Conservation (phyloP, 2,888 invertebrate genomes). For the Muscina levida region DNA sequence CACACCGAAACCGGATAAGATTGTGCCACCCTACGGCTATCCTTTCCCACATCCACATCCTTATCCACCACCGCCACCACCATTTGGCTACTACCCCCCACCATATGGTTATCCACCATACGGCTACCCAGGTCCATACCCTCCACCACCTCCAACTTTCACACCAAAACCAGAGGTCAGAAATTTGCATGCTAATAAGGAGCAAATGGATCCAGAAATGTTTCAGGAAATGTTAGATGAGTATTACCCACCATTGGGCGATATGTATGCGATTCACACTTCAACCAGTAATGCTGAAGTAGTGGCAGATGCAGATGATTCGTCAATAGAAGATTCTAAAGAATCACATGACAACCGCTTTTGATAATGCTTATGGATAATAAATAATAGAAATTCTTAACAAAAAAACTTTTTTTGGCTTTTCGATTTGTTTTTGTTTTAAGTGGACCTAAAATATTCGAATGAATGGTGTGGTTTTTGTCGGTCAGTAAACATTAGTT, state of each 20-base stretch:
- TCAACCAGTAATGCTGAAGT: neutral
- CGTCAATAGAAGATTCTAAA: neutral
- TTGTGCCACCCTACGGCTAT: neutral
- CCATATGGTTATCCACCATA: neutral
- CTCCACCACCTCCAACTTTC: neutral
- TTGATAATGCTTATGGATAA: too few relatives aligned
- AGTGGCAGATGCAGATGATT: neutral
- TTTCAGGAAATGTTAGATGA: constrained; percentile 31
- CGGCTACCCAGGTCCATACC: neutral
- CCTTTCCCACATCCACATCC: constrained; percentile 2
- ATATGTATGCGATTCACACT: neutral
- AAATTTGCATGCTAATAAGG: too few relatives aligned
- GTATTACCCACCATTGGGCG: constrained; percentile 33
- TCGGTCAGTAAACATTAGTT: too few relatives aligned
- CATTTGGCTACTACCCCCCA: neutral
- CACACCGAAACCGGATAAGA: neutral
- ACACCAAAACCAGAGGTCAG: too few relatives aligned
- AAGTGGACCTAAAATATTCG: too few relatives aligned
- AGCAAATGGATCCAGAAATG: neutral
- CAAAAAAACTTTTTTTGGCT: too few relatives aligned
- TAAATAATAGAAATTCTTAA: too few relatives aligned
- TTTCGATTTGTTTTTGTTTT: too few relatives aligned
- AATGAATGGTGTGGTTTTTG: too few relatives aligned
- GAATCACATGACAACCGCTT: too few relatives aligned
- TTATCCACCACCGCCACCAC: neutral